Conservation (phyloP, 2,113 vertebrate genomes). For the Otus sunia region DNA sequence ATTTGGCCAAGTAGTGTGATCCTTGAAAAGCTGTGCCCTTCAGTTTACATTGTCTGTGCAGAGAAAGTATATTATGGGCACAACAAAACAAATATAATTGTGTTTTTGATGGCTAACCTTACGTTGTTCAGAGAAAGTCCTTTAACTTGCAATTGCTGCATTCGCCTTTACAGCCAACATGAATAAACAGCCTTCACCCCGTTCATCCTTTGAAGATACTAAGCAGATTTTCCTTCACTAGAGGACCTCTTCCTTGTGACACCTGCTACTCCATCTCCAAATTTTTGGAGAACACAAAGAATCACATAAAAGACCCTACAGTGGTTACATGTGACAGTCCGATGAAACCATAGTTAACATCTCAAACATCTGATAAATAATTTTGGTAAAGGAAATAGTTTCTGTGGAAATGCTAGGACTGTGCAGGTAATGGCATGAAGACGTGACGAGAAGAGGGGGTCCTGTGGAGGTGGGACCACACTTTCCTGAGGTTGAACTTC, state of each 20-base stretch:
- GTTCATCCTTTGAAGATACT: not conserved
- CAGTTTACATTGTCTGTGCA: not conserved
- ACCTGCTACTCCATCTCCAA: not conserved
- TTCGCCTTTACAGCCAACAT: not conserved
- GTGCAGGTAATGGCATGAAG: too few species aligned
- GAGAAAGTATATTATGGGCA: not conserved
- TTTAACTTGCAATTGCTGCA: not conserved
- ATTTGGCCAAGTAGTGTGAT: not conserved
- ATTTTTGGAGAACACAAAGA: not conserved
- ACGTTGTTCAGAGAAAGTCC: not conserved
- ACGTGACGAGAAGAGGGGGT: too few species aligned
- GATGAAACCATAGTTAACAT: too few species aligned
- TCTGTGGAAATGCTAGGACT: too few species aligned
- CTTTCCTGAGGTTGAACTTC: too few species aligned
- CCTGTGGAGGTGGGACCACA: too few species aligned
- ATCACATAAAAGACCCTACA: not conserved
- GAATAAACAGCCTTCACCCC: not conserved
- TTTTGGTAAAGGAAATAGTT: too few species aligned
- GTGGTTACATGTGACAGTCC: too few species aligned
- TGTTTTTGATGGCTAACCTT: not conserved
- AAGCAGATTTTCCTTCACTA: not conserved
- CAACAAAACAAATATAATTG: not conserved
- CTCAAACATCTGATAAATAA: too few species aligned
- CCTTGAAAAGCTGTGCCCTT: not conserved
- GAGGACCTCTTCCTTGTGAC: not conserved